Conservation (phyloP, 2,888 invertebrate species). For the Philonicus albiceps region DNA sequence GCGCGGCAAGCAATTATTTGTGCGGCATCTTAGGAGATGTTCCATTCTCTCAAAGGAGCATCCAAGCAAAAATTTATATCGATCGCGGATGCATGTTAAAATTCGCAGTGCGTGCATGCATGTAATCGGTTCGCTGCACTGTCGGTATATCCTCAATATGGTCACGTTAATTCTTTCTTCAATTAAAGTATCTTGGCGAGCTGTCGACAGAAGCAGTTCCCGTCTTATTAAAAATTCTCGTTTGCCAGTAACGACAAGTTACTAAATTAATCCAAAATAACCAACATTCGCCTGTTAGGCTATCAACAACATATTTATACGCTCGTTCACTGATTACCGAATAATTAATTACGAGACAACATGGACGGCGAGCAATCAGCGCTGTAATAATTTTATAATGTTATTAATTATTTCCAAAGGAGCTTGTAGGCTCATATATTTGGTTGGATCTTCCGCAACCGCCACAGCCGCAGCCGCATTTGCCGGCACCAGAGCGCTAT, state of each 20-base stretch:
- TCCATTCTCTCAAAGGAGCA: not conserved
- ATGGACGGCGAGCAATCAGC: constrained; percentile 9
- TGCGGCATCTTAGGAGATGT: not conserved
- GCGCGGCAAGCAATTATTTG: constrained; percentile 12
- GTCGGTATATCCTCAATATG: not conserved
- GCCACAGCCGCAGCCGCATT: not conserved
- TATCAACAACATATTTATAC: constrained; percentile 30
- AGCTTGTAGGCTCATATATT: not conserved
- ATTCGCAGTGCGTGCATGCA: constrained; percentile 12
- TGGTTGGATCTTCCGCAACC: not conserved
- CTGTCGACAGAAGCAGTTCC: constrained; percentile 12
- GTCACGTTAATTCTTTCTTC: constrained; percentile 32
- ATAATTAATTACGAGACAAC: constrained; percentile 39
- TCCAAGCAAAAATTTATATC: constrained; percentile 7
- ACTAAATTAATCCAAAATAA: constrained; percentile 34
- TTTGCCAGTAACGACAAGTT: constrained; percentile 19
- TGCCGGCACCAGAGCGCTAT: not conserved
- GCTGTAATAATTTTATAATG: constrained; percentile 6
- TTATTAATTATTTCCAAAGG: constrained; percentile 18
- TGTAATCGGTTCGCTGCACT: not conserved
- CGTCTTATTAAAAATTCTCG: constrained; percentile 27
- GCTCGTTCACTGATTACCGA: constrained; percentile 30
- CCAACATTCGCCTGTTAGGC: not conserved
- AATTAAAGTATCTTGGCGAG: constrained; percentile 1
- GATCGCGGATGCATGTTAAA: not conserved